phyloP scores from a whole-genome alignment of 2,888 invertebrate genomes.

The Oxyscelio sp. region DNA sequence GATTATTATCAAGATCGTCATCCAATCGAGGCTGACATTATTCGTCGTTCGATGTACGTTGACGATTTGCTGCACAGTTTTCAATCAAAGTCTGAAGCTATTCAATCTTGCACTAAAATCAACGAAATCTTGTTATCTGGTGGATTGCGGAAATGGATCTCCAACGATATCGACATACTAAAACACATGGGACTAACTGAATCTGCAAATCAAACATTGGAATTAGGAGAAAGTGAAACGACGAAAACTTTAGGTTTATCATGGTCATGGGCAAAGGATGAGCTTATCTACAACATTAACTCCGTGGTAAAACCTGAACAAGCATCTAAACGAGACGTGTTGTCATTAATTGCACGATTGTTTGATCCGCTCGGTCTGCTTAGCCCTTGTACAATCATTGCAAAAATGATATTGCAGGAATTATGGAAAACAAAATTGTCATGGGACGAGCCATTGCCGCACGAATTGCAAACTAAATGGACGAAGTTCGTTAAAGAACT shows the following conservation, averaged over 20 bases:
- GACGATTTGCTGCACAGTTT: conserved; percentile 78
- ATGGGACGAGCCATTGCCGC: conserved; percentile 10
- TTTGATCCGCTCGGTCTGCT: conserved; percentile 78
- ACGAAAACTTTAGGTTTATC: conserved; percentile 42
- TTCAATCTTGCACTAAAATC: conserved; percentile 49
- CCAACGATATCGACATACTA: conserved; percentile 15
- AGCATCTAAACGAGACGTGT: conserved; percentile 26
- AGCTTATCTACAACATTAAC: conserved; percentile 18
- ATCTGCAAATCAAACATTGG: neutral
- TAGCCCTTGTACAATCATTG: conserved; percentile 74
- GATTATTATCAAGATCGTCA: conserved; percentile 18
- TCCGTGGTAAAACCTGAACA: too few relatives aligned
- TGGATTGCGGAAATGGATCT: conserved; percentile 76
- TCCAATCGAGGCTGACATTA: conserved; percentile 54
- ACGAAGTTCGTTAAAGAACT: too few relatives aligned
- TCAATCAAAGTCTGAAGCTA: conserved; percentile 60
- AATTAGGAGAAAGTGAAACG: conserved; percentile 17
- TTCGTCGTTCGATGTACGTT: conserved; percentile 75
- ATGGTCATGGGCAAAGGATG: conserved; percentile 59
- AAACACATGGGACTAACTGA: conserved; percentile 3
- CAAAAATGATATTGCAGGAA: conserved; percentile 73
- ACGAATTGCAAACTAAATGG: too few relatives aligned
- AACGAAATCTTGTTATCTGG: conserved; percentile 41
- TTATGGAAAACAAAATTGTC: conserved; percentile 35
- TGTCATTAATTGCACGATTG: conserved; percentile 72